phyloP scores from a whole-genome alignment of 2,797 vertebrate genomes.

The Enteromius unitaeniatus region DNA sequence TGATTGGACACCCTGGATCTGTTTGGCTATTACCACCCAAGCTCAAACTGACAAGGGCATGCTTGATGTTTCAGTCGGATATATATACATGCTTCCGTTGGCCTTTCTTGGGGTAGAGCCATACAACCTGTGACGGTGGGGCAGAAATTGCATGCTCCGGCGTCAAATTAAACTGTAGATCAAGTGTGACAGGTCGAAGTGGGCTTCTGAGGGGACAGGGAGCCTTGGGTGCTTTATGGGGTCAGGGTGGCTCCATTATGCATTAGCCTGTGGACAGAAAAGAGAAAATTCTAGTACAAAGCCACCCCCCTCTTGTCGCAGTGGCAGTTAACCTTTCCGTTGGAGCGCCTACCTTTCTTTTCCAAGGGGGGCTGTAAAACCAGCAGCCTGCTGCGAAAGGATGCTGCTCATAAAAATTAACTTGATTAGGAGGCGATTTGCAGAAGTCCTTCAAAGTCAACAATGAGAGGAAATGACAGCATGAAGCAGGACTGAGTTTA shows the following conservation, averaged over 20 bases:
- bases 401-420: conserved; percentile 37
- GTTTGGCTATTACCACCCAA: conserved; percentile 42
- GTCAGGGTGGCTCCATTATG: conserved; percentile 50
- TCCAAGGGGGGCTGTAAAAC: conserved; percentile 23
- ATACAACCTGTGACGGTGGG: conserved; percentile 22
- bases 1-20: conserved; percentile 25
- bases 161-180: conserved; percentile 64
- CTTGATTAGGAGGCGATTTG: conserved; percentile 40
- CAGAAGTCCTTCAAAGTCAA: conserved; percentile 23
- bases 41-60: conserved; percentile 44
- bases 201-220: conserved; percentile 18
- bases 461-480: background rate
- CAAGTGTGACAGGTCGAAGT: conserved; percentile 59
- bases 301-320: background rate
- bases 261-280: conserved; percentile 45
- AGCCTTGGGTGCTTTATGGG: conserved; percentile 53
- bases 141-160: conserved; percentile 51
- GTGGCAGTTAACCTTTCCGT: conserved; percentile 23
- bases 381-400: conserved; percentile 25
- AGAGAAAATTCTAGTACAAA: conserved; percentile 25
- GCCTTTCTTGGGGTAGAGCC: conserved; percentile 8
- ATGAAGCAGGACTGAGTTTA: background rate
- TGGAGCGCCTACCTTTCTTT: conserved; percentile 25
- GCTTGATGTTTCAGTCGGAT: conserved; percentile 44
- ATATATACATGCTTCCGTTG: conserved; percentile 38